These are phyloP conservation scores for Telmatochromis brachygnathus DNA, from an alignment of 2,113 vertebrate genomes.

Conservation along the genomic window DNA sequence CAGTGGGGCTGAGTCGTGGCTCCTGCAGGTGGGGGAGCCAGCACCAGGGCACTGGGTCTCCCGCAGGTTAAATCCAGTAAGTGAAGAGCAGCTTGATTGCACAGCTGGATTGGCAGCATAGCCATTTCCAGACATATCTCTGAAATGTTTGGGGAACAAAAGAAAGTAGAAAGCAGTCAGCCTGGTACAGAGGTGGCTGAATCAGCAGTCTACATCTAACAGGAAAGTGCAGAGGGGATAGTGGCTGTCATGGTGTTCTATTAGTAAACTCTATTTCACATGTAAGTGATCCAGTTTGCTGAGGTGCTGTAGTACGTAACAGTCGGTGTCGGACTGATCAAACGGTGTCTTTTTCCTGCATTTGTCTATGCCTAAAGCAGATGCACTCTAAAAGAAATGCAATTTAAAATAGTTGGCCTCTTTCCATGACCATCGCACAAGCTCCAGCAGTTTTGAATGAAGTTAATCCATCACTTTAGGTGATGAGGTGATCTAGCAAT, in stretches of 20 bases:
- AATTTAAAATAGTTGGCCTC: neutral
- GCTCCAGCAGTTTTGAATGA: neutral
- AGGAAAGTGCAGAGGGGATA: neutral
- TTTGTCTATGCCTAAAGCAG: neutral
- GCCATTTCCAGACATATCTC: neutral
- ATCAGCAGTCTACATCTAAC: neutral
- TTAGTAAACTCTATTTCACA: neutral
- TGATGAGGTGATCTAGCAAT: neutral
- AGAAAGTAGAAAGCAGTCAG: neutral
- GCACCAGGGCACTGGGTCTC: neutral
- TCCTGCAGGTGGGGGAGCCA: neutral
- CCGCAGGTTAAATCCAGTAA: neutral
- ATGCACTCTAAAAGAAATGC: neutral
- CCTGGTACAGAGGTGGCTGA: neutral
- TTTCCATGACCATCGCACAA: neutral
- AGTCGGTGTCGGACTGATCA: neutral
- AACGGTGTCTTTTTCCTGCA: neutral
- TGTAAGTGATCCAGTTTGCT: neutral
- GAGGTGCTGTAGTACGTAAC: neutral
- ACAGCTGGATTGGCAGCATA: neutral
- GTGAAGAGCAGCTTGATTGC: neutral
- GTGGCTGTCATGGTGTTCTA: neutral
- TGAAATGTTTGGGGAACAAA: neutral
- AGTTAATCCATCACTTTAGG: slow-evolving; percentile 12
- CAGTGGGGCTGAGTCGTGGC: neutral